A percentile compares a stretch with the other conserved stretches of the same genome.
Conservation (phyloP, 2,113 vertebrate genomes). For the Dendrocopos noguchii region DNA sequence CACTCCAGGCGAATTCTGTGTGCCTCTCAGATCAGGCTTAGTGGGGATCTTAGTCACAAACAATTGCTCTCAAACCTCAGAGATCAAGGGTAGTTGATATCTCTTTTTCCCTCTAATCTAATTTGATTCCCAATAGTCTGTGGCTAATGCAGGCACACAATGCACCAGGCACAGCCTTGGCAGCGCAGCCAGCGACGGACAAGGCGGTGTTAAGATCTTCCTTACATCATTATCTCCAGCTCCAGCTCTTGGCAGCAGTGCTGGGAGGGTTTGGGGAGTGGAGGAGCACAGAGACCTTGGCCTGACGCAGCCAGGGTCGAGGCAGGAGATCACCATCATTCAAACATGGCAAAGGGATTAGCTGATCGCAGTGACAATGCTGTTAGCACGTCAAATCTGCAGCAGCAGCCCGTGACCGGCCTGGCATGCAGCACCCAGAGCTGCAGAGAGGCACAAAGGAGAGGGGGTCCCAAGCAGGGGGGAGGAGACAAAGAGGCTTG, state of each 20-base stretch:
- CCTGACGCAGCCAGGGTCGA: background rate
- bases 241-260: background rate
- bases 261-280: conserved; percentile 8
- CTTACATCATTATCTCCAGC: conserved; percentile 28
- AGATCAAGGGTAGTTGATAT: conserved; percentile 67
- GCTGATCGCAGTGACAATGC: background rate
- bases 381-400: conserved; percentile 12
- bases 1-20: conserved; percentile 65
- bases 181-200: conserved; percentile 22
- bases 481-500: conserved; percentile 18
- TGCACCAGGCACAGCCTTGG: conserved; percentile 37
- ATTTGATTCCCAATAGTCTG: conserved; percentile 69
- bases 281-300: background rate
- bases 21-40: conserved; percentile 66
- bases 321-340: background rate
- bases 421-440: conserved; percentile 1
- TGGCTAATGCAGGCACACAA: conserved; percentile 54
- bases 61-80: conserved; percentile 66
- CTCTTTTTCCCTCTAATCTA: conserved; percentile 66
- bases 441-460: conserved; percentile 11
- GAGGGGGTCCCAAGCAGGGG: conserved; percentile 22
- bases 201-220: conserved; percentile 18
- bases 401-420: background rate
- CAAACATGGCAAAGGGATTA: conserved; percentile 39
- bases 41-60: conserved; percentile 67